A percentile compares a stretch with the other conserved stretches of the same genome.
These are phyloP conservation scores for Coregonus ussuriensis DNA, from an alignment of 2,797 vertebrate species.

Conservation along the genomic window DNA sequence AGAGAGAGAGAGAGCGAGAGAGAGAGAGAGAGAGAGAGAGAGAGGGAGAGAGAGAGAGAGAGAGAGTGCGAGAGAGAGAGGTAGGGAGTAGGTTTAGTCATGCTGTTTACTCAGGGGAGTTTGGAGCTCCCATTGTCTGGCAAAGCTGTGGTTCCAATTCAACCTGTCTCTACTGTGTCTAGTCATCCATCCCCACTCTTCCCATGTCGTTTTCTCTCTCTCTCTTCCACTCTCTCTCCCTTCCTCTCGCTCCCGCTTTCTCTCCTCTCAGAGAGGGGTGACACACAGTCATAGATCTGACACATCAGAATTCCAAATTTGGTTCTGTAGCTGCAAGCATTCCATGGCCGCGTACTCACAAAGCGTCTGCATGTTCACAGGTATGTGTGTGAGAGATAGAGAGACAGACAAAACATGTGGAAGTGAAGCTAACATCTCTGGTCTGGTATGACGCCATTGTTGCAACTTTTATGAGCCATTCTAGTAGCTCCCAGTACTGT, in stretches of 20 bases:
- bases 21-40: too few relatives aligned
- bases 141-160: not conserved
- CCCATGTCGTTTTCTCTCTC: not conserved
- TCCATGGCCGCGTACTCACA: conserved; percentile 61
- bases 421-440: not conserved
- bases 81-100: not conserved
- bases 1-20: too few relatives aligned
- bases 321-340: conserved; percentile 50
- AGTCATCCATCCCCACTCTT: not conserved
- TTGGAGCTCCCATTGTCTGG: not conserved
- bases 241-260: not conserved
- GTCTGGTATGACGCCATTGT: not conserved
- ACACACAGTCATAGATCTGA: conserved; percentile 14
- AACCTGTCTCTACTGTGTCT: not conserved
- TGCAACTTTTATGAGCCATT: not conserved
- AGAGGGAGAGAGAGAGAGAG: too few relatives aligned
- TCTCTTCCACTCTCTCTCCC: not conserved
- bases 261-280: conserved; percentile 14
- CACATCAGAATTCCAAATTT: conserved; percentile 54
- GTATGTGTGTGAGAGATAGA: too few relatives aligned
- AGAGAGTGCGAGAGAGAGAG: too few relatives aligned
- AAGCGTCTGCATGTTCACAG: conserved; percentile 37
- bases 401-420: not conserved
- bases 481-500: too few relatives aligned
- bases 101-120: conserved; percentile 12